Base-by-base conservation (phyloP, 2,797 vertebrate genomes). In the Dallia pectoralis region DNA sequence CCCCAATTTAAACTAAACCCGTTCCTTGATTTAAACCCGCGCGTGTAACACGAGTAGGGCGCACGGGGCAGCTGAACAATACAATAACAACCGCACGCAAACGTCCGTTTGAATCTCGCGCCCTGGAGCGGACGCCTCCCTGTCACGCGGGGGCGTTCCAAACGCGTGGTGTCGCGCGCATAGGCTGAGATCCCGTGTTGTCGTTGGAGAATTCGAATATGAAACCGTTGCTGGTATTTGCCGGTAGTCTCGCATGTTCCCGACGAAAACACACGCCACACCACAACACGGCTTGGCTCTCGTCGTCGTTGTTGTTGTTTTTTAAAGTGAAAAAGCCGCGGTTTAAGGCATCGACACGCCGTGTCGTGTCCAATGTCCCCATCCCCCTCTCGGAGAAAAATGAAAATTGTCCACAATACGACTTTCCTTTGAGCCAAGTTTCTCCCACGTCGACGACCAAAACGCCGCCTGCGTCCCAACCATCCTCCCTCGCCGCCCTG, bases 51-150 rank as follows among this genome's bases (percentile, higher is more conserved):
- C 82, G 88, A 90, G 84, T 81, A 78, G 80, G 49, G 72, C 59
- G 71, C 63, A 74, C 83, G 78, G 81, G 82, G 74, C 74, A 80
- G 76, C 80, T 76, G 75, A 36, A 68, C n/a, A 84, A 83, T 79
- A 79, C 62, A 84, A 88, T n/a, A 89, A 82, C 84, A 84, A 88
- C 81, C 84, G 82, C 82, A 51, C 76, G 83, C 80, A 82, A 86
- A 87, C 74, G 56, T 53, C 44, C 67, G 81, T 92, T 91, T 89
- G 87, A 91, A 92, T 91, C 88, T 91, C 88, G 91, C 91, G 91
- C 91, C 82, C 65, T 73, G 75, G 64, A 71, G 83, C 80, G 84
- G 81, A 87, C 83, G 67, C 80, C 81, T 81, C 84, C 79, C 69
- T 53, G 81, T 81, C 81, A 70, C 56, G 18, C 76, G 61, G 53